phyloP scores from a whole-genome alignment of 2,888 invertebrate species.

The Temnothorax unifasciatus region DNA sequence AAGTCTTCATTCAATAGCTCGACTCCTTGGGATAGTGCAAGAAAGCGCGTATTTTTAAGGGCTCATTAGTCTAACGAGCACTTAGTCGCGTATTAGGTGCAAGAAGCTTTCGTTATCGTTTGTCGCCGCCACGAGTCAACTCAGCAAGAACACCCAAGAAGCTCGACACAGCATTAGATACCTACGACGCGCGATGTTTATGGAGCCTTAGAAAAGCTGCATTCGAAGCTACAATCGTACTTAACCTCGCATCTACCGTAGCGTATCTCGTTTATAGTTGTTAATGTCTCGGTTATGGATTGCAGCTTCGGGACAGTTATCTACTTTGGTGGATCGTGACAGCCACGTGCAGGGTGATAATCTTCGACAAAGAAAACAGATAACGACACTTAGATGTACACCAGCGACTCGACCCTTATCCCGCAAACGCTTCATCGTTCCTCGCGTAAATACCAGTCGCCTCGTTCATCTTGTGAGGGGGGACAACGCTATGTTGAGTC shows the following conservation, averaged over 20 bases:
- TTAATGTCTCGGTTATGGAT: constrained; percentile 21
- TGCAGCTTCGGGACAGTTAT: constrained; percentile 23
- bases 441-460: constrained; percentile 56
- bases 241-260: background rate
- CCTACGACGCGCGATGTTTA: background rate
- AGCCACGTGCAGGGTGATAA: constrained; percentile 11
- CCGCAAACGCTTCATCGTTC: constrained; percentile 66
- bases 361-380: constrained; percentile 43
- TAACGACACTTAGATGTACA: constrained; percentile 48
- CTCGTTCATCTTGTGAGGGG: constrained; percentile 48
- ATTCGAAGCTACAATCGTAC: background rate
- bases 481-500: constrained; percentile 6
- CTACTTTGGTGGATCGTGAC: constrained; percentile 16
- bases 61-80: constrained; percentile 61
- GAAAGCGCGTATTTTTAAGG: constrained; percentile 43
- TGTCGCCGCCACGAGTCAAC: background rate
- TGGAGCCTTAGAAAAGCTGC: background rate
- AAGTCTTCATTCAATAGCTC: constrained; percentile 45
- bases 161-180: constrained; percentile 6
- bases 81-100: constrained; percentile 26
- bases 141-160: constrained; percentile 27
- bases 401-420: constrained; percentile 32
- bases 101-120: constrained; percentile 51
- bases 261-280: background rate
- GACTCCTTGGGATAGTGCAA: constrained; percentile 9